Conservation (phyloP, 1,140 invertebrate genomes). For the Zeugodacus cucurbitae region DNA sequence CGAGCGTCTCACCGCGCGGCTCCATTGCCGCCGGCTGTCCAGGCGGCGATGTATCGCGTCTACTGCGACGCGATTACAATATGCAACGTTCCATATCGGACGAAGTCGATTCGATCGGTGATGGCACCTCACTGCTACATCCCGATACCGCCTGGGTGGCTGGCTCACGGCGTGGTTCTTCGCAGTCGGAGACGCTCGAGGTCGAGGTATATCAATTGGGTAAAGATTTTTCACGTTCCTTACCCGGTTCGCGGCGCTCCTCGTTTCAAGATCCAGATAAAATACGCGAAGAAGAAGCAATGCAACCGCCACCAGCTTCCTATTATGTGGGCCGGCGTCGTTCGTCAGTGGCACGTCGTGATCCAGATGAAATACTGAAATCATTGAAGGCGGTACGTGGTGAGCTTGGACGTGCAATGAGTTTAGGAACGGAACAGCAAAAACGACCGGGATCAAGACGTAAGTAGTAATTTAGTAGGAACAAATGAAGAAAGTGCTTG, state of each 20-base stretch:
- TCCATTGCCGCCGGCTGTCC: conserved; percentile 72
- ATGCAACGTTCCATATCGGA: conserved; percentile 78
- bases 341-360: conserved; percentile 80
- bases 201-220: conserved; percentile 86
- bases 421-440: conserved; percentile 72
- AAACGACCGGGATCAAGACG: conserved; percentile 71
- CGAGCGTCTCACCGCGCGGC: conserved; percentile 81
- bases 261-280: conserved; percentile 79
- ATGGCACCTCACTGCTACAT: conserved; percentile 79
- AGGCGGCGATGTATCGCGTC: conserved; percentile 69
- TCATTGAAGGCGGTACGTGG: conserved; percentile 82
- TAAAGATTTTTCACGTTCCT: conserved; percentile 85
- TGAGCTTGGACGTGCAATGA: conserved; percentile 82
- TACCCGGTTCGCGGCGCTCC: conserved; percentile 84
- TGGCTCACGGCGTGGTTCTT: conserved; percentile 82
- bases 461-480: conserved; percentile 68
- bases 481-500: neutral
- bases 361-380: conserved; percentile 84
- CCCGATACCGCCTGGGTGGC: conserved; percentile 84
- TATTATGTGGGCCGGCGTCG: conserved; percentile 77
- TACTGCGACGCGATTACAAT: conserved; percentile 74
- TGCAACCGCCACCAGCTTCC: conserved; percentile 69
- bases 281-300: conserved; percentile 67
- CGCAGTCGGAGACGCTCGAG: conserved; percentile 85
- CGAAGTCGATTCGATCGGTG: conserved; percentile 78